Conservation (phyloP, 2,888 invertebrate species). For the Scotopteryx bipunctaria region DNA sequence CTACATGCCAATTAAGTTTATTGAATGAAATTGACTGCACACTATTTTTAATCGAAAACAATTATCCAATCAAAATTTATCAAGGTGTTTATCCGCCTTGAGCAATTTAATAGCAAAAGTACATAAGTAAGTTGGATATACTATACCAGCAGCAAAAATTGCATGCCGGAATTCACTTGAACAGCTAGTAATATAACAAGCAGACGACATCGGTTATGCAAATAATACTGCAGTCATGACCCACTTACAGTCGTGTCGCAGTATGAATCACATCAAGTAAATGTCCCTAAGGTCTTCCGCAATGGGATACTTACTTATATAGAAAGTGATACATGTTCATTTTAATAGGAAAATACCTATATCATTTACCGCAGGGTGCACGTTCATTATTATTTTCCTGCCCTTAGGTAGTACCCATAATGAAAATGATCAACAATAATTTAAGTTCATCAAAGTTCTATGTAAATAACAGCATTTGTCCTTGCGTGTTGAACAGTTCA, state of each 20-base stretch:
- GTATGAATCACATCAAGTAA: constrained; percentile 51
- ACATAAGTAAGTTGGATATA: not conserved
- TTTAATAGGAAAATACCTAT: no score
- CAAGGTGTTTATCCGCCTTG: not conserved
- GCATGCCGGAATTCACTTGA: constrained; percentile 35
- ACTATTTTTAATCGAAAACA: constrained; percentile 12
- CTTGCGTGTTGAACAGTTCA: constrained; percentile 1
- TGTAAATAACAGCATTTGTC: not conserved
- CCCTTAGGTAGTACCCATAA: no score
- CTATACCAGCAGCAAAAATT: constrained; percentile 16
- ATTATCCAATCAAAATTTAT: constrained; percentile 19
- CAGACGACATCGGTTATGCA: constrained; percentile 65
- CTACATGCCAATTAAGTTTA: constrained; percentile 40
- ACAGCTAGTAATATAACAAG: constrained; percentile 47
- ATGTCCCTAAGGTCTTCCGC: constrained; percentile 27
- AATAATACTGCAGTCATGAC: constrained; percentile 70
- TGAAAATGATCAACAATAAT: no score
- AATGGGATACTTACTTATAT: not conserved
- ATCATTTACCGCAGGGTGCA: no score
- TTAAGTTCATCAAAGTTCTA: not conserved
- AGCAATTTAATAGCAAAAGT: not conserved
- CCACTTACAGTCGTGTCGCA: constrained; percentile 57
- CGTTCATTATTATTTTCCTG: no score
- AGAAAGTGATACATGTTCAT: no score
- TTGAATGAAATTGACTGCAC: constrained; percentile 25